Conservation (phyloP, 2,113 vertebrate genomes). For the Cololabis saira region DNA sequence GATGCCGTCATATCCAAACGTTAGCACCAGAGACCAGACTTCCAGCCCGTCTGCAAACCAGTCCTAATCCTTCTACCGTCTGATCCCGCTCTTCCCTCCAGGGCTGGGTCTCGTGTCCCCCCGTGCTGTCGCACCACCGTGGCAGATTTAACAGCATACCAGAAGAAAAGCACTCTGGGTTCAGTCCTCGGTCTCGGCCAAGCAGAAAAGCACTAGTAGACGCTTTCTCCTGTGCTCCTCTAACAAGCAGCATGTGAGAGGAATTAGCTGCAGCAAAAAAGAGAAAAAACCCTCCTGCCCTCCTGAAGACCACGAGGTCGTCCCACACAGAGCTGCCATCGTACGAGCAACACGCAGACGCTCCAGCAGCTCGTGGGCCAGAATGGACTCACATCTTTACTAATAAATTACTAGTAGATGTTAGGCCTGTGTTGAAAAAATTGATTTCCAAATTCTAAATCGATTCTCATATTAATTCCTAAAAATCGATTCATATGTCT, state of each 20-base stretch:
- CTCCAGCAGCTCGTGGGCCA: too few species aligned
- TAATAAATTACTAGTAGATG: too few species aligned
- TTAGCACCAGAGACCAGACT: slow-evolving; percentile 29
- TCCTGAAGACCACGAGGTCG: too few species aligned
- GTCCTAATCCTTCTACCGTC: slow-evolving; percentile 17
- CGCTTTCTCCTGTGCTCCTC: slow-evolving; percentile 35
- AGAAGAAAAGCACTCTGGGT: slow-evolving; percentile 6
- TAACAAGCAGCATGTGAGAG: slow-evolving; percentile 78
- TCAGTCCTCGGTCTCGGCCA: not conserved
- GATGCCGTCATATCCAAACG: slow-evolving; percentile 35
- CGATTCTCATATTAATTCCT: too few species aligned
- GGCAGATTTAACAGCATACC: slow-evolving; percentile 54
- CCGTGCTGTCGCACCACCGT: slow-evolving; percentile 36
- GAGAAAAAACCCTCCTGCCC: too few species aligned
- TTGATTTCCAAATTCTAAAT: too few species aligned
- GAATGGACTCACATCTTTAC: too few species aligned
- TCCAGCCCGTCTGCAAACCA: slow-evolving; percentile 37
- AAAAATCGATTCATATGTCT: too few species aligned
- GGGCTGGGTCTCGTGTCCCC: not conserved
- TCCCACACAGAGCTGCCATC: too few species aligned
- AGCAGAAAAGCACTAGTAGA: slow-evolving; percentile 18
- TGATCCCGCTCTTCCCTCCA: not conserved
- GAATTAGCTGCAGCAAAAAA: slow-evolving; percentile 55
- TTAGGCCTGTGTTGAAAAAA: too few species aligned
- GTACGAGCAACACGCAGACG: too few species aligned